Evolutionary conservation across 2,888 invertebrate genomes (phyloP), one percentile per base, ranked within the genome.

Genomic region (Tetanocera ferruginea): DNA sequence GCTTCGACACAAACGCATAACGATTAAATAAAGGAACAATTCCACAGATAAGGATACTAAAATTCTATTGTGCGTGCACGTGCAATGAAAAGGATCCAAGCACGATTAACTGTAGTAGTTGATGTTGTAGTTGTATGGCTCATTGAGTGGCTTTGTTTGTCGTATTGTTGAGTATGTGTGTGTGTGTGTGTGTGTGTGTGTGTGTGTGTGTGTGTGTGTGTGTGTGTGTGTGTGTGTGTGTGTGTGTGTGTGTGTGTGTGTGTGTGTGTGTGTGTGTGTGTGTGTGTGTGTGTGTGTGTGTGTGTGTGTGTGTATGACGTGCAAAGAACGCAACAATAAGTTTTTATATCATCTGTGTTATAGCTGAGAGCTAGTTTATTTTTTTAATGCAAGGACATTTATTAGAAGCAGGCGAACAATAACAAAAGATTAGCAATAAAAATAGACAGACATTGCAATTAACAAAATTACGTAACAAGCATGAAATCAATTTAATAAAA

Each of bases 61-160:
- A 60, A 76, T 62, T 70, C 70, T 62, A 62, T 70, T 57, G 70
- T 70, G 57, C 76, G 70, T 76, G 62, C 62, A 31, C 60, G 70
- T 73, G 70, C 60, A 76, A 76, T 76, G 43, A 51, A 62, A 70
- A 70, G 8, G 62, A 23, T 62, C 23, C 73, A 57, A 37, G 49
- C 57, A 60, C 19, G 57, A 60, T 1, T 23, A 60, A n/a, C n/a
- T n/a, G 25, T 25, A 17, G 23, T 23, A 25, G 57, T 66, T 34
- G 66, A 11, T 37, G n/a, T 66, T 19, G 37, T 19, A 43, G 43
- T 43, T 43, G 43, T 43, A 11, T 43, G 43, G 11, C 43, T 43
- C 43, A 43, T 43, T 43, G 43, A 43, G 43, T 43, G 43, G 11
- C 71, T 43, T 19, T 43, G 19, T 67, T 14, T 31, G 31, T 25